Evolutionary conservation across 2,888 invertebrate species (phyloP), one percentile per base, ranked within the genome.

Genomic region (Chrysina gloriosa): DNA sequence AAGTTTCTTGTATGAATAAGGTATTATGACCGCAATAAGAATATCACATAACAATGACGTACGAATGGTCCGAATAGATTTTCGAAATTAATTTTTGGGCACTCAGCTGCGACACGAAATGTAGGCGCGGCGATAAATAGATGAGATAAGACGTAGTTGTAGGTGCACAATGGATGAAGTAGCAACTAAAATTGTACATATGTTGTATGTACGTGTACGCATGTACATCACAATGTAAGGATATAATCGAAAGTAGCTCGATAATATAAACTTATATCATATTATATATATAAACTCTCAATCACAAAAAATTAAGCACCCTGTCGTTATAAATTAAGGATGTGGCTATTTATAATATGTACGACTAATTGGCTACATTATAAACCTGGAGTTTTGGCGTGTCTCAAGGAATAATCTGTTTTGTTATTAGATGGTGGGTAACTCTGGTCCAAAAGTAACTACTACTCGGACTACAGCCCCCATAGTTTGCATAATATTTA

Each of bases 21-120:
- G n/a, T n/a, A 77, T 77, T 77, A 76, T 73, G 74, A 74, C 71
- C 71, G 69, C 72, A 74, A 72, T 74, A 75, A 74, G 76, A 76
- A 76, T 76, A 72, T 75, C 70, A 69, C 72, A 67, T 75, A 76
- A 79, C 78, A 78, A 78, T 77, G 76, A 75, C 75, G 74, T 73
- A 77, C 75, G 73, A 76, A 77, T 73, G 76, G 73, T 73, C 73
- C 74, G 75, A 77, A 77, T 74, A 77, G 77, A 79, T 79, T 79
- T 78, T 70, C 76, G 77, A 79, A 80, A 80, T 80, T 79, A 80
- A 80, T 79, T 79, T 78, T 76, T 58, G 70, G 71, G 70, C 69
- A 69, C 72, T 78, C 78, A 77, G 78, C 78, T 79, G 78, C 76
- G 77, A 76, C 76, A 73, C 74, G 75, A 69, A 65, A 74, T 77